These are phyloP conservation scores for Caenorhabditis angaria DNA, from an alignment of 2,888 invertebrate species.

Conservation along the genomic window DNA sequence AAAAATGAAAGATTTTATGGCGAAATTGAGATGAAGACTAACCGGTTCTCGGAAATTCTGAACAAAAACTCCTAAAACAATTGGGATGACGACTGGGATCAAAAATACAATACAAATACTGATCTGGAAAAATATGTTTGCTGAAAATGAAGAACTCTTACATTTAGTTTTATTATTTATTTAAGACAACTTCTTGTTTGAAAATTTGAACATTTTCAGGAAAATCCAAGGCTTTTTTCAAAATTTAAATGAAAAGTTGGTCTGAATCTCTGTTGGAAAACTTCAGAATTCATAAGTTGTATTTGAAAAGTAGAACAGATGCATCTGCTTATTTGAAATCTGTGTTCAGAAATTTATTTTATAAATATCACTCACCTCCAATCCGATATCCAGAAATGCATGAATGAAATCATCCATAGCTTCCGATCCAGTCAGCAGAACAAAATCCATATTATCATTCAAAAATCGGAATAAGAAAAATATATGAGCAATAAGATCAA, in stretches of 20 bases:
- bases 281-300: too few species aligned
- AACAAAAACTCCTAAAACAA: conserved; percentile 32
- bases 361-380: conserved; percentile 19
- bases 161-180: neutral
- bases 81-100: conserved; percentile 35
- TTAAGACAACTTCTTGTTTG: neutral
- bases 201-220: too few species aligned
- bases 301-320: too few species aligned
- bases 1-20: conserved; percentile 16
- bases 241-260: conserved; percentile 21
- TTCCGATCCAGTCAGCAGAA: conserved; percentile 41
- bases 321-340: neutral
- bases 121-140: conserved; percentile 18
- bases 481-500: conserved; percentile 32
- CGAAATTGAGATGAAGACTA: conserved; percentile 21
- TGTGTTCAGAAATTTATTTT: neutral
- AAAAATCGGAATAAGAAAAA: conserved; percentile 37
- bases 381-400: conserved; percentile 27
- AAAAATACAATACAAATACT: conserved; percentile 34
- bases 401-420: conserved; percentile 29
- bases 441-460: conserved; percentile 41
- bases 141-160: conserved; percentile 1
- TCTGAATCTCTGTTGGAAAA: neutral
- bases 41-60: conserved; percentile 42
- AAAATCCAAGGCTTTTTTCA: too few species aligned